Base-by-base conservation (phyloP, 1,140 invertebrate genomes). In the Triops longicaudatus region DNA sequence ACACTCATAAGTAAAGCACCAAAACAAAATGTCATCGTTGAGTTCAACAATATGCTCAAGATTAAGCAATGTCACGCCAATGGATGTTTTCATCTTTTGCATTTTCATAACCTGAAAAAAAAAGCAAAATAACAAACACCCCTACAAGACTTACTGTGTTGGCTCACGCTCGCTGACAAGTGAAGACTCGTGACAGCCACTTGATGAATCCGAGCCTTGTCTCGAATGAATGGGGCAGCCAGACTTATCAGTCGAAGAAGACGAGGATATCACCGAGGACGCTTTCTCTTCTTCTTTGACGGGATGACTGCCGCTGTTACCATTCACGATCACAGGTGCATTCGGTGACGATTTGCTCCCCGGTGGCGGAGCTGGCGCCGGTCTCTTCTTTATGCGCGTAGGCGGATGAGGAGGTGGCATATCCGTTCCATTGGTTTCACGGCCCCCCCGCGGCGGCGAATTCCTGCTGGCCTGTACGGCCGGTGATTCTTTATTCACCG, bases 131-230 rank as follows among this genome's bases (percentile, higher is more conserved):
- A 26, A 44, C 4, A 63, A 63, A 17, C 10, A 17, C 7, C 22
- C 22, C 50, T 41, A 22, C 73, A 73, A 75, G 41, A 28, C 77
- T 79, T 50, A 80, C 81, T 27, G 84, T 82, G 76, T 81, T 87
- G 80, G 50, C 50, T 63, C 50, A 22, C 22, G 50, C 50, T 90
- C 89, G 79, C 90, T 90, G 73, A 91, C 84, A 10, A 91, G 86
- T 4, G 90, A 91, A 10, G 90, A 87, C 81, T 92, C 91, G 82
- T 92, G 91, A 81, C 91, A 92, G 1, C 90, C 91, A 76, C 89
- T 91, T 5, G 50, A 63, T 79, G 90, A 91, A 82, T 92, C 91
- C 79, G 90, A 91, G 82, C 90, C 91, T 80, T 91, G 91, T 76
- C 91, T 85, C 7, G 90, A 91, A 85, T 91, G 90, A 81, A 86